These are phyloP conservation scores for Cactoblastis cactorum DNA, from an alignment of 2,888 invertebrate genomes.

Conservation along the genomic window DNA sequence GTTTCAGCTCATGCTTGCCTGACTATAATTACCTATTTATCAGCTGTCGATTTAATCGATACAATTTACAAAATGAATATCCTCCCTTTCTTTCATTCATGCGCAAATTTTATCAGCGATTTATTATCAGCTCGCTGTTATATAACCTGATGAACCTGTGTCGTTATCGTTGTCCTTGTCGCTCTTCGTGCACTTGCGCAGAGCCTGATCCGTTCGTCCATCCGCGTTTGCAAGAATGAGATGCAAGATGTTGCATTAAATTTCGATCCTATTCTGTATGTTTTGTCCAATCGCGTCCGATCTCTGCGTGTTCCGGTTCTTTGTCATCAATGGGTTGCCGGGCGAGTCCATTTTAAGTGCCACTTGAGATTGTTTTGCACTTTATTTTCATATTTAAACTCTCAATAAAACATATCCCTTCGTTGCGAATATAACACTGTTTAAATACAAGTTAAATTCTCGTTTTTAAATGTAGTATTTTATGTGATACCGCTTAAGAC, in stretches of 20 bases:
- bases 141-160: conserved; percentile 57
- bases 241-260: conserved; percentile 62
- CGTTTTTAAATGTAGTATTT: conserved; percentile 38
- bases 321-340: conserved; percentile 85
- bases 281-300: conserved; percentile 81
- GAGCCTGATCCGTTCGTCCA: conserved; percentile 16
- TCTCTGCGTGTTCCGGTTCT: conserved; percentile 82
- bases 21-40: too few species aligned
- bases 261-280: conserved; percentile 75
- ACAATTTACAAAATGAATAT: conserved; percentile 33
- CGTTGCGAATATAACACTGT: neutral
- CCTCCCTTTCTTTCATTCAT: conserved; percentile 48
- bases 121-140: conserved; percentile 72
- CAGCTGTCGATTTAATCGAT: neutral
- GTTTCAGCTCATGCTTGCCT: too few species aligned
- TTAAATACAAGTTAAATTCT: neutral
- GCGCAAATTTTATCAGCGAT: conserved; percentile 73
- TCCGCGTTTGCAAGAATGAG: conserved; percentile 42
- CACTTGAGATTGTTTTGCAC: conserved; percentile 52
- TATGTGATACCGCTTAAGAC: conserved; percentile 49
- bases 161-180: conserved; percentile 44
- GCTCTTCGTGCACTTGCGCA: conserved; percentile 27
- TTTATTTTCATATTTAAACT: conserved; percentile 28
- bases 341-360: conserved; percentile 78
- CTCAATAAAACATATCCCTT: neutral